Evolutionary conservation across 2,888 invertebrate species (phyloP).

Genomic region (Pemphredon lugubris): DNA sequence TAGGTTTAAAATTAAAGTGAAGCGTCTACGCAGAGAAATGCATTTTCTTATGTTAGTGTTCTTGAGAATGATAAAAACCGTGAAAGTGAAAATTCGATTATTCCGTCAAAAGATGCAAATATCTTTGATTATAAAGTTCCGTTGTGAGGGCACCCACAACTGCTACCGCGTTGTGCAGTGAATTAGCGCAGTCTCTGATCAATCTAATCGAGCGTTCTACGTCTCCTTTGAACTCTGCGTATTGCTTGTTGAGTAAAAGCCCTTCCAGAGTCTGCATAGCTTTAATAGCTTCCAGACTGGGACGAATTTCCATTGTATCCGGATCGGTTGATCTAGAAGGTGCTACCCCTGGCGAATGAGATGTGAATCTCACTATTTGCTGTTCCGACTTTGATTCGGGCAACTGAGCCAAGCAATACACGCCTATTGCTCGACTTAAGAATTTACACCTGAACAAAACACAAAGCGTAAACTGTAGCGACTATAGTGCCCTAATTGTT

Average conservation of each 20-base stretch:
- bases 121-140: conserved; percentile 81
- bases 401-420: conserved; percentile 83
- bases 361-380: conserved; percentile 75
- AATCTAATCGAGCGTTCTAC: conserved; percentile 80
- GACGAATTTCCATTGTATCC: conserved; percentile 76
- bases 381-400: conserved; percentile 82
- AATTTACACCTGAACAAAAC: conserved; percentile 81
- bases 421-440: conserved; percentile 82
- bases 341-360: conserved; percentile 78
- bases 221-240: conserved; percentile 78
- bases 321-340: conserved; percentile 70
- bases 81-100: conserved; percentile 20
- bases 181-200: conserved; percentile 83
- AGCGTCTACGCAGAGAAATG: conserved; percentile 14
- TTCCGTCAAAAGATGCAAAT: conserved; percentile 63
- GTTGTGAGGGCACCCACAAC: conserved; percentile 81
- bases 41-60: background rate
- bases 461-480: too few species aligned
- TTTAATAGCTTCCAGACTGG: conserved; percentile 79
- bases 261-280: conserved; percentile 80
- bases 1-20: conserved; percentile 8
- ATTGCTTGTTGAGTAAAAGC: conserved; percentile 80
- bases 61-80: conserved; percentile 12
- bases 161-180: conserved; percentile 82
- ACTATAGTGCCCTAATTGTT: too few species aligned